Percentiles rank a stretch among this genome's conserved stretches.
phyloP scores from a whole-genome alignment of 2,797 vertebrate genomes.

The Diplodus sargus region DNA sequence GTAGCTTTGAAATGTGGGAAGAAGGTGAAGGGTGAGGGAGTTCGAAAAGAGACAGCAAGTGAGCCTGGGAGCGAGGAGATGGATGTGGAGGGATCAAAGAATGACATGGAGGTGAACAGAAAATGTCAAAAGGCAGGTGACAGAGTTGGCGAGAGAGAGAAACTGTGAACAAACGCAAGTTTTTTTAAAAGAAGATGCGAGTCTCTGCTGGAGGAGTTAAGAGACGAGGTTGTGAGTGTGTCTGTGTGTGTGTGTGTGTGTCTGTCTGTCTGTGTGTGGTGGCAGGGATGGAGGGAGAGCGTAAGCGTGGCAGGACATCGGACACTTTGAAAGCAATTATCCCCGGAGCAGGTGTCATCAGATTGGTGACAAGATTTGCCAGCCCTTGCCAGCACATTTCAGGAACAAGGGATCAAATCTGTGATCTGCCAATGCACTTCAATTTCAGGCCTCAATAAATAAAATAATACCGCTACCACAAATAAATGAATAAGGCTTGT shows the following conservation, averaged over 20 bases:
- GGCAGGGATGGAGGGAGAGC: background rate
- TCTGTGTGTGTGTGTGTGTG: slow-evolving; percentile 8
- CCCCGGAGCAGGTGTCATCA: slow-evolving; percentile 61
- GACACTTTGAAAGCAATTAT: slow-evolving; percentile 70
- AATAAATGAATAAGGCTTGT: slow-evolving; percentile 41
- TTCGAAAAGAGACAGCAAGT: slow-evolving; percentile 12
- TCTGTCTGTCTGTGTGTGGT: slow-evolving; percentile 1
- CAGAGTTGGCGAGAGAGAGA: background rate
- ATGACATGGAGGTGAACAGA: slow-evolving; percentile 13
- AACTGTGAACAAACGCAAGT: slow-evolving; percentile 3
- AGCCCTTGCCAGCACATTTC: slow-evolving; percentile 38
- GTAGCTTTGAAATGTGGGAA: slow-evolving; percentile 21
- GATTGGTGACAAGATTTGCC: slow-evolving; percentile 56
- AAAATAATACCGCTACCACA: slow-evolving; percentile 47
- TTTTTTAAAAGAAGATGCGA: background rate
- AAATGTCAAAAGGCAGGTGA: slow-evolving; percentile 2
- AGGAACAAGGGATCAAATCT: slow-evolving; percentile 47
- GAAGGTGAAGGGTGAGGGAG: background rate
- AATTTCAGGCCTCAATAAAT: slow-evolving; percentile 58
- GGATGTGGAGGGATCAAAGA: background rate
- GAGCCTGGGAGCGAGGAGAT: background rate
- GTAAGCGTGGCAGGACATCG: slow-evolving; percentile 10
- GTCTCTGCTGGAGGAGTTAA: slow-evolving; percentile 8
- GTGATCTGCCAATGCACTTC: slow-evolving; percentile 39
- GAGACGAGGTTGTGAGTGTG: background rate